Evolutionary conservation across 2,113 vertebrate species (phyloP).

Genomic region (Petaurus breviceps): DNA sequence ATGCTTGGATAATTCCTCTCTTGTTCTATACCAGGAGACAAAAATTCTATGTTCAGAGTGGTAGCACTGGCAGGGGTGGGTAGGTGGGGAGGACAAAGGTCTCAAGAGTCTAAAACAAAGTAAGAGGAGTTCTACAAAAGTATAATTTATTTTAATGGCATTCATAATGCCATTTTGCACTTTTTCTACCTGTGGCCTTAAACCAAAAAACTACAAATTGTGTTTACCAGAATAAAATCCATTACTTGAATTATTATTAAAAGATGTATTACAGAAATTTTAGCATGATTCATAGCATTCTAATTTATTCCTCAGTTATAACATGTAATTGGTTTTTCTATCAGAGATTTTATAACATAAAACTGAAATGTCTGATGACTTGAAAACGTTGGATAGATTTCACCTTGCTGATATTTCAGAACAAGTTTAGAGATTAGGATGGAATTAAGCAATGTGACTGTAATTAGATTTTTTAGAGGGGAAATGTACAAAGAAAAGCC

Average conservation of each 20-base stretch:
- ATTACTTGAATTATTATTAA: neutral
- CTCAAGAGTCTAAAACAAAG: neutral
- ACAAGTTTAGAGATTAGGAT: neutral
- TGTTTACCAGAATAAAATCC: neutral
- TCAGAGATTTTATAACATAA: constrained; percentile 48
- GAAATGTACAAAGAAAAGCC: neutral
- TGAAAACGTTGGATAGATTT: neutral
- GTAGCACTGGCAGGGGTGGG: neutral
- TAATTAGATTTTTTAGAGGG: constrained; percentile 39
- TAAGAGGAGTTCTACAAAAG: neutral
- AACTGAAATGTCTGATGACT: neutral
- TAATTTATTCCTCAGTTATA: neutral
- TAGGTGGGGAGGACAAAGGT: neutral
- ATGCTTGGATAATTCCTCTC: neutral
- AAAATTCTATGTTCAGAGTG: neutral
- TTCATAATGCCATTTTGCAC: neutral
- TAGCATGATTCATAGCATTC: neutral
- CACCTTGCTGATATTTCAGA: constrained; percentile 18
- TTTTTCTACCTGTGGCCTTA: neutral
- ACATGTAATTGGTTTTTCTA: constrained; percentile 38
- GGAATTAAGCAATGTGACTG: neutral
- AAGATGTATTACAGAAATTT: constrained; percentile 11
- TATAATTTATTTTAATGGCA: constrained; percentile 7
- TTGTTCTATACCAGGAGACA: neutral
- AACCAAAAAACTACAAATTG: neutral